Base-by-base conservation (phyloP, 1,140 invertebrate genomes). In the Diachasma alloeum region DNA sequence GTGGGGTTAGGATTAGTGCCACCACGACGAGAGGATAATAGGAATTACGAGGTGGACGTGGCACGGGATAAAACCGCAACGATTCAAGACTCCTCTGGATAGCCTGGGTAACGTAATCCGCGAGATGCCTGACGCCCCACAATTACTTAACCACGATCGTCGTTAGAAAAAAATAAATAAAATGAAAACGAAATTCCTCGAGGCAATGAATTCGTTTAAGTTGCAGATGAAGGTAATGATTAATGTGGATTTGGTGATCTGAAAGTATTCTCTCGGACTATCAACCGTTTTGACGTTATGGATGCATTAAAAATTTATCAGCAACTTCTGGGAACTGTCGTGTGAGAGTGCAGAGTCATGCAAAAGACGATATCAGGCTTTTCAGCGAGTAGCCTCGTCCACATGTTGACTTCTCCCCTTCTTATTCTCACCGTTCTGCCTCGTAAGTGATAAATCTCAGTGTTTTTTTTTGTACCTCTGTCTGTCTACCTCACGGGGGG, bases 281-380 rank as follows among this genome's bases (percentile, higher is more conserved):
- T 42, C n/a, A 56, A 56, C 6, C 48, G 0, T 56, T 56, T 56
- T 56, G 15, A 22, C 5, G 48, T 19, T 8, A 1, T 4, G 39
- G 39, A 56, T 56, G n/a, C 48, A 56, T 56, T 26, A 66, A 66
- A 66, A 31, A 66, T 26, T 66, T 66, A 66, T 66, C 59, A 26
- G 24, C 24, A 36, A 17, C 19, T 66, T 66, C 59, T 66, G 59
- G 24, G 59, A 66, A 66, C 9, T 22, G 17, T 66, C 26, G 59
- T 26, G 22, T 10, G 4, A 24, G 22, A 26, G 24, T 66, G 59
- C 59, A 66, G 26, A 66, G 59, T 66, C 59, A 66, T 66, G 59
- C 59, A 66, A 66, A 66, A 66, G 26, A 66, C 26, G 22, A 66
- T 66, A 15, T 13, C 59, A 66, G 26, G 26, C 11, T 24, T 66